phyloP scores from a whole-genome alignment of 1,140 invertebrate species.

The Nebria ingens region DNA sequence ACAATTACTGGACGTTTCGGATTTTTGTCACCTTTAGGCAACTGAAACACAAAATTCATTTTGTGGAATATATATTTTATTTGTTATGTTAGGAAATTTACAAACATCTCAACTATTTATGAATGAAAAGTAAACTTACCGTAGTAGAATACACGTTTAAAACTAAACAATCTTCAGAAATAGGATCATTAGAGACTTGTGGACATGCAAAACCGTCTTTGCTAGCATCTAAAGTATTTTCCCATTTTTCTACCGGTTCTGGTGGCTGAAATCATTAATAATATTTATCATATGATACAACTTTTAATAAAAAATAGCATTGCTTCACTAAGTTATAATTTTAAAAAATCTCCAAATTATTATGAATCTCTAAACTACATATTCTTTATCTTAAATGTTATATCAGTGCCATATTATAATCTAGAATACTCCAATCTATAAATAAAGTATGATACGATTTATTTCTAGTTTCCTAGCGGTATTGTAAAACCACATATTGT shows the following conservation, averaged over 20 bases:
- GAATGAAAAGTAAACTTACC: constrained; percentile 24
- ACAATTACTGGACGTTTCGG: constrained; percentile 36
- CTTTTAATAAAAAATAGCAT: constrained; percentile 16
- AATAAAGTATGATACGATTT: too few relatives aligned
- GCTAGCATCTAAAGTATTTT: constrained; percentile 43
- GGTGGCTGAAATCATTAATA: constrained; percentile 23
- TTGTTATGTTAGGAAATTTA: constrained; percentile 46
- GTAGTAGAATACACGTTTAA: constrained; percentile 53
- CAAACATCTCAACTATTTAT: constrained; percentile 44
- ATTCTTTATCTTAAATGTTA: too few relatives aligned
- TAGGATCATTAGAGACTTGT: constrained; percentile 38
- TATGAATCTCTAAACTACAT: neutral
- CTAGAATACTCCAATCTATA: too few relatives aligned
- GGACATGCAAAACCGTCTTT: constrained; percentile 43
- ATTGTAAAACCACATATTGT: too few relatives aligned
- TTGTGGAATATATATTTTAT: constrained; percentile 39
- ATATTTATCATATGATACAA: constrained; percentile 40
- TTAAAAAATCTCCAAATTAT: neutral
- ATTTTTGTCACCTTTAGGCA: constrained; percentile 24
- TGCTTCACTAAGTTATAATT: constrained; percentile 18
- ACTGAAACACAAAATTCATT: constrained; percentile 37
- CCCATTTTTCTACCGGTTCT: constrained; percentile 39
- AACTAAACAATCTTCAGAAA: constrained; percentile 57
- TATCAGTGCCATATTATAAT: too few relatives aligned
- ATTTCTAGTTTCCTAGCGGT: too few relatives aligned